phyloP scores from a whole-genome alignment of 2,888 invertebrate genomes.

The Tromatobia lineatoria region DNA sequence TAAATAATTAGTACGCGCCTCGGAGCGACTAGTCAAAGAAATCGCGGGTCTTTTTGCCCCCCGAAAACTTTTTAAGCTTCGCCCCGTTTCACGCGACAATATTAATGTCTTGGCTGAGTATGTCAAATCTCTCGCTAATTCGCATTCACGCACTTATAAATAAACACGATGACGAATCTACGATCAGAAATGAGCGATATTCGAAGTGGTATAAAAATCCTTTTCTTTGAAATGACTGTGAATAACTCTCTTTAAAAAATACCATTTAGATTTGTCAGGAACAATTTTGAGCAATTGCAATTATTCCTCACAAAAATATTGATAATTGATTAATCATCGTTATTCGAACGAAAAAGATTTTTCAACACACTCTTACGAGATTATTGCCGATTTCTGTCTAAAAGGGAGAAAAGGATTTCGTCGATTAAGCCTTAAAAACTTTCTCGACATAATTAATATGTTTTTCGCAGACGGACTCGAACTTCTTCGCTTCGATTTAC shows the following conservation, averaged over 20 bases:
- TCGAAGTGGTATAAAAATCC: no score
- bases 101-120: slow-evolving; percentile 47
- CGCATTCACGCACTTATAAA: slow-evolving; percentile 60
- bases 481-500: slow-evolving; percentile 49
- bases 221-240: no score
- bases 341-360: no score
- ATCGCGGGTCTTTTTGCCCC: slow-evolving; percentile 7
- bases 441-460: slow-evolving; percentile 22
- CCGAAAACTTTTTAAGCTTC: slow-evolving; percentile 23
- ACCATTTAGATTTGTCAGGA: no score
- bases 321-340: no score
- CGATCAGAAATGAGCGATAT: background rate
- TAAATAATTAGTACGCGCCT: slow-evolving; percentile 16
- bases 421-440: background rate
- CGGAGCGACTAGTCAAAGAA: slow-evolving; percentile 38
- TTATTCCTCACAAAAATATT: no score
- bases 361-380: no score
- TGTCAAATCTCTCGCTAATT: slow-evolving; percentile 56
- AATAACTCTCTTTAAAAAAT: no score
- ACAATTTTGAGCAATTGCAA: no score
- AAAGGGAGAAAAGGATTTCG: background rate
- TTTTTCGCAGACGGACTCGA: slow-evolving; percentile 43
- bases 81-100: slow-evolving; percentile 29
- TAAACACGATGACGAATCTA: slow-evolving; percentile 53
- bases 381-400: no score